Evolutionary conservation across 2,797 vertebrate species (phyloP).

Genomic region (Amblyopsis hoosieri): DNA sequence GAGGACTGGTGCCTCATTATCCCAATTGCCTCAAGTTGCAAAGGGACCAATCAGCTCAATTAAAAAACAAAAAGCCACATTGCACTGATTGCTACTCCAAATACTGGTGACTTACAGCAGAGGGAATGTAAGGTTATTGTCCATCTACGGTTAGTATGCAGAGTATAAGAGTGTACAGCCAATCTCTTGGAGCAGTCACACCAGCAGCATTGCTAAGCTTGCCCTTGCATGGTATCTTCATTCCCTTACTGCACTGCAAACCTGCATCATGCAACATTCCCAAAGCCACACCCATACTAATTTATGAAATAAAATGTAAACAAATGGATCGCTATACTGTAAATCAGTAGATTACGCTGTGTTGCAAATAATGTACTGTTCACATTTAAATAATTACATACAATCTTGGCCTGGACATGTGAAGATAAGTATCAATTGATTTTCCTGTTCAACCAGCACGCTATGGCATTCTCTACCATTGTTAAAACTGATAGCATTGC

Average conservation of each 20-base stretch:
- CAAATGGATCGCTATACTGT: no score
- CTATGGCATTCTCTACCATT: slow-evolving; percentile 50
- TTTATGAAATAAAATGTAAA: not conserved
- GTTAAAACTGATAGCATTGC: slow-evolving; percentile 46
- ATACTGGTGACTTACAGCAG: slow-evolving; percentile 33
- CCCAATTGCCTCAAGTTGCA: slow-evolving; percentile 24
- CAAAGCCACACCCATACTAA: not conserved
- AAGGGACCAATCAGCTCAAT: slow-evolving; percentile 34
- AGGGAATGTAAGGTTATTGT: slow-evolving; percentile 51
- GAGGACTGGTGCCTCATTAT: slow-evolving; percentile 20
- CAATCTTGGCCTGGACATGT: slow-evolving; percentile 35
- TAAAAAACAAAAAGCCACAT: slow-evolving; percentile 26
- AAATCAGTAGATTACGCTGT: no score
- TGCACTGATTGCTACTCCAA: slow-evolving; percentile 29
- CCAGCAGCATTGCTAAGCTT: slow-evolving; percentile 61
- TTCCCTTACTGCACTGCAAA: slow-evolving; percentile 49
- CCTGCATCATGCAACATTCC: slow-evolving; percentile 24
- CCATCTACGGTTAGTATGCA: slow-evolving; percentile 62
- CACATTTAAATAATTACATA: not conserved
- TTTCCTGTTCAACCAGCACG: slow-evolving; percentile 58
- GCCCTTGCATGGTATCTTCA: slow-evolving; percentile 52
- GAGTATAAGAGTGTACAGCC: slow-evolving; percentile 55
- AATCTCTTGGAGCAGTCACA: slow-evolving; percentile 60
- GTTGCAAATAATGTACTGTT: slow-evolving; percentile 27
- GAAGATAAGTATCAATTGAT: slow-evolving; percentile 53